phyloP scores from a whole-genome alignment of 2,888 invertebrate genomes.

The Eurytoma californica region DNA sequence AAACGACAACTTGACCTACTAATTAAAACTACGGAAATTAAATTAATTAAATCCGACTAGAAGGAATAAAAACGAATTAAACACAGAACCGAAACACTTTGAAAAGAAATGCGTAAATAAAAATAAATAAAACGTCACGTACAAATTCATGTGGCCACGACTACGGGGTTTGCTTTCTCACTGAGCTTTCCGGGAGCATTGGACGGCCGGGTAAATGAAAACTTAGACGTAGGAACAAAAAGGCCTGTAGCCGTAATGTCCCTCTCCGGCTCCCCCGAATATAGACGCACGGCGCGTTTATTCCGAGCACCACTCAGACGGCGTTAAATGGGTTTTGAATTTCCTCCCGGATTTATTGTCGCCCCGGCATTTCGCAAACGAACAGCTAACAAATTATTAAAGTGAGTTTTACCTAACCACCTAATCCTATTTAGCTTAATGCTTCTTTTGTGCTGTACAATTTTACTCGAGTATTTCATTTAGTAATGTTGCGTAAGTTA shows the following conservation, averaged over 20 bases:
- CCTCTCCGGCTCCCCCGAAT: slow-evolving; percentile 27
- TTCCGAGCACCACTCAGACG: slow-evolving; percentile 21
- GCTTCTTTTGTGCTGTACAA: too few relatives aligned
- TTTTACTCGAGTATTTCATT: too few relatives aligned
- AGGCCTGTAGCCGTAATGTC: slow-evolving; percentile 9
- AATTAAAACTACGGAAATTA: too few relatives aligned
- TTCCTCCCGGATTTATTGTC: slow-evolving; percentile 4
- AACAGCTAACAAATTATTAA: too few relatives aligned
- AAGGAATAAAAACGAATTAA: too few relatives aligned
- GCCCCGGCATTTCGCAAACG: not conserved
- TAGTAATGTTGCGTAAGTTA: too few relatives aligned
- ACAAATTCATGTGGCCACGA: slow-evolving; percentile 1
- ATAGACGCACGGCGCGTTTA: slow-evolving; percentile 35
- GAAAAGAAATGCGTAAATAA: not conserved
- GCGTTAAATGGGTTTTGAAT: slow-evolving; percentile 7
- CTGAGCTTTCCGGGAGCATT: slow-evolving; percentile 49
- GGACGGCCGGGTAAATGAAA: slow-evolving; percentile 29
- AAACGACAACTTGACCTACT: too few relatives aligned
- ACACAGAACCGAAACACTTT: too few relatives aligned
- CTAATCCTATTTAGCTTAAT: too few relatives aligned
- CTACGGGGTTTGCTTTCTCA: not conserved
- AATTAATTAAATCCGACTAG: too few relatives aligned
- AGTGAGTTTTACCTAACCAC: too few relatives aligned
- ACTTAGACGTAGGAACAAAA: slow-evolving; percentile 30
- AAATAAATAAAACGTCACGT: not conserved